Percentiles rank a stretch among this genome's conserved stretches.
These are phyloP conservation scores for Perodicticus potto DNA, from an alignment of 2,797 vertebrate species.

Conservation along the genomic window DNA sequence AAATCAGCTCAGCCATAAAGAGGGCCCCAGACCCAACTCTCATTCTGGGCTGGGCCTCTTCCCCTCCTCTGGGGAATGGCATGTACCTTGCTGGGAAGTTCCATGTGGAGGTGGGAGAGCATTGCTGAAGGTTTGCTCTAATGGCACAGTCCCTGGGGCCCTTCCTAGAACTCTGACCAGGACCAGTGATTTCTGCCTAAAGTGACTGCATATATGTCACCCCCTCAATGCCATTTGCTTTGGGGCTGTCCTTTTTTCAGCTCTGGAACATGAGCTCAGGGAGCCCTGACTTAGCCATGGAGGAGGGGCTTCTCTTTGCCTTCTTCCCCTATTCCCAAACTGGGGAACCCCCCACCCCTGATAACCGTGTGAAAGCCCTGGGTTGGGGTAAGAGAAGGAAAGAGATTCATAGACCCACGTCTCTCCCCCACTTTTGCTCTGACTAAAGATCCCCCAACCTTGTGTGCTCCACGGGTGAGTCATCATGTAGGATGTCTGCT, in stretches of 20 bases:
- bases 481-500: not conserved
- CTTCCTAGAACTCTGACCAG: not conserved
- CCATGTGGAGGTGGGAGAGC: fast-evolving
- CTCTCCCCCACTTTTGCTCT: constrained; percentile 18
- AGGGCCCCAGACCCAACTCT: not conserved
- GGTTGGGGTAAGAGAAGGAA: not conserved
- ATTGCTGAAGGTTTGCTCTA: not conserved
- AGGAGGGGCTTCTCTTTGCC: not conserved
- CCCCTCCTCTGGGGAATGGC: fast-evolving
- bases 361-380: not conserved
- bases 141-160: not conserved
- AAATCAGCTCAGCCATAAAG: not conserved
- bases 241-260: not conserved
- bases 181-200: not conserved
- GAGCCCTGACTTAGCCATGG: not conserved
- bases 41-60: not conserved
- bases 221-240: not conserved
- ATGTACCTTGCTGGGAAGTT: not conserved
- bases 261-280: not conserved
- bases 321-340: not conserved
- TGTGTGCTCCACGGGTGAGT: not conserved
- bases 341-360: constrained; percentile 35
- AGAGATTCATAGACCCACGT: not conserved
- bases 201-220: not conserved
- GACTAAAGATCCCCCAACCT: constrained; percentile 10